Evolutionary conservation across 2,113 vertebrate species (phyloP).

Genomic region (Hydrolagus affinis): DNA sequence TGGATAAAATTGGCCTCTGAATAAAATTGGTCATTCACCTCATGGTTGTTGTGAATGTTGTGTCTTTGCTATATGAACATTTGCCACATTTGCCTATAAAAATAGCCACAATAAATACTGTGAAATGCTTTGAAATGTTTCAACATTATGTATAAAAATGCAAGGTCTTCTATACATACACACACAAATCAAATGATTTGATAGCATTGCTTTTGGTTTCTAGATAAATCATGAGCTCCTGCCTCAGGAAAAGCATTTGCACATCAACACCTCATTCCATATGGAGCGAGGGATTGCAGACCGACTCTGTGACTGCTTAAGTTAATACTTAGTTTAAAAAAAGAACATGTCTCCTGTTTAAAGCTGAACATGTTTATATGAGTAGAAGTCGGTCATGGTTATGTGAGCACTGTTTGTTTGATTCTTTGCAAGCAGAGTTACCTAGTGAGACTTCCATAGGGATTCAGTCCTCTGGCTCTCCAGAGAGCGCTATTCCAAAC

Average conservation of each 20-base stretch:
- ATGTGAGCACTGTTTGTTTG: not conserved
- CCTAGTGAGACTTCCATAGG: conserved; percentile 34
- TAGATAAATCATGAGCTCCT: not conserved
- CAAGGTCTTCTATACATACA: too few species aligned
- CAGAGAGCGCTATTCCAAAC: conserved; percentile 41
- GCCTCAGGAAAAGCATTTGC: not conserved
- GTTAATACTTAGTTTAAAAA: not conserved
- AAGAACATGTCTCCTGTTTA: not conserved
- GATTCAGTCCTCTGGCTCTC: not conserved
- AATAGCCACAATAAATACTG: too few species aligned
- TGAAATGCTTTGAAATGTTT: too few species aligned
- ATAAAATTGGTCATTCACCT: too few species aligned
- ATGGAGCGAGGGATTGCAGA: not conserved
- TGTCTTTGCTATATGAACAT: too few species aligned
- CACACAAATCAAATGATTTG: not conserved
- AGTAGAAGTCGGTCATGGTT: not conserved
- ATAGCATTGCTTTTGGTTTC: not conserved
- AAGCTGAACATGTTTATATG: not conserved
- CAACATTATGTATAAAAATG: too few species aligned
- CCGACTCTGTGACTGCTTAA: not conserved
- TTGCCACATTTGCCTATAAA: too few species aligned
- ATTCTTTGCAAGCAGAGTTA: conserved; percentile 30
- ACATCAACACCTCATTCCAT: not conserved
- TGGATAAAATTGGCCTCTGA: too few species aligned
- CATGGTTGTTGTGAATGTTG: too few species aligned